These are phyloP conservation scores for Metopia argyrocephala DNA, from an alignment of 2,888 invertebrate species.

Conservation along the genomic window DNA sequence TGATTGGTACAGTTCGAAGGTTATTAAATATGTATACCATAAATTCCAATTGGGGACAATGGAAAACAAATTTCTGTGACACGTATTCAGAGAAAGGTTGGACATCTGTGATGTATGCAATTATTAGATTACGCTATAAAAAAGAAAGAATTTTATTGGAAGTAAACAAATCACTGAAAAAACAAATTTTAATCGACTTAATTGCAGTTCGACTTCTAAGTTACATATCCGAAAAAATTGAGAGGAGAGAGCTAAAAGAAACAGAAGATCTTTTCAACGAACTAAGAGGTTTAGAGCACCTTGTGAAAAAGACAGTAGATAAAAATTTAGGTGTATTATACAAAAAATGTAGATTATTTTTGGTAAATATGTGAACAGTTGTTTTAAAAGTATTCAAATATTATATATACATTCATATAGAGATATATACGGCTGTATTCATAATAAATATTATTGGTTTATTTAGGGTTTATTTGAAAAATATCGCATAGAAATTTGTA, in stretches of 20 bases:
- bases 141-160: constrained; percentile 58
- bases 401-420: too few species aligned
- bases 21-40: constrained; percentile 64
- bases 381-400: too few species aligned
- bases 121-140: constrained; percentile 66
- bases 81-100: constrained; percentile 69
- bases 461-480: too few species aligned
- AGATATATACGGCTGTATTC: too few species aligned
- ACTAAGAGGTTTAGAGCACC: constrained; percentile 69
- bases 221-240: constrained; percentile 64
- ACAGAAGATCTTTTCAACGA: constrained; percentile 70
- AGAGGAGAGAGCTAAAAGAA: constrained; percentile 64
- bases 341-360: too few species aligned
- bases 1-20: constrained; percentile 66
- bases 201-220: constrained; percentile 70
- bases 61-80: constrained; percentile 63
- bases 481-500: too few species aligned
- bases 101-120: constrained; percentile 66
- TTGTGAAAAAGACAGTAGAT: constrained; percentile 55
- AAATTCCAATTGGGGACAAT: constrained; percentile 55
- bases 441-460: too few species aligned
- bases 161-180: constrained; percentile 46
- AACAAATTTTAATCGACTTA: constrained; percentile 65
- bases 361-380: too few species aligned
- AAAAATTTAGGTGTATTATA: too few species aligned